Conservation (phyloP, 1,140 invertebrate species). For the Drosophila trapezifrons region DNA sequence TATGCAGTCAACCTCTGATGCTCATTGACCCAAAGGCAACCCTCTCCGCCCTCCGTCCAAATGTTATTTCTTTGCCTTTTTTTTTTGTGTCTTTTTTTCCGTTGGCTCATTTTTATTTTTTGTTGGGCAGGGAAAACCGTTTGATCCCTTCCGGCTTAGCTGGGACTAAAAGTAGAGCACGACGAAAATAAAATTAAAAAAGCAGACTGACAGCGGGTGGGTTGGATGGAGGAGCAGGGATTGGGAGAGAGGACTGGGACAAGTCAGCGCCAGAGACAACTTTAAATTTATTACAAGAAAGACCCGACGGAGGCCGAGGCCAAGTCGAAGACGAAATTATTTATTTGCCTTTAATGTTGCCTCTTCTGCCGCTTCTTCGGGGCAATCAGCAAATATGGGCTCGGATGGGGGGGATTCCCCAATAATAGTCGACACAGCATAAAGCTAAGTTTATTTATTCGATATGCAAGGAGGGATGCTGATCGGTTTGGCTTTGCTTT, state of each 20-base stretch:
- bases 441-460: conserved; percentile 65
- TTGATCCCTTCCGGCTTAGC: conserved; percentile 79
- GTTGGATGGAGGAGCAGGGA: background rate
- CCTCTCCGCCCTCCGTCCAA: conserved; percentile 19
- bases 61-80: conserved; percentile 52
- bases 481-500: background rate
- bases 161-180: conserved; percentile 62
- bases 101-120: background rate
- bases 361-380: background rate
- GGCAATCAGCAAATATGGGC: conserved; percentile 35
- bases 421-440: conserved; percentile 58
- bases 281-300: conserved; percentile 73
- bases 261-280: conserved; percentile 35
- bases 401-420: background rate
- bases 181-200: conserved; percentile 71
- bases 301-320: conserved; percentile 14
- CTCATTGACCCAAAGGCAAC: conserved; percentile 47
- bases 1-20: conserved; percentile 63
- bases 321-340: conserved; percentile 64
- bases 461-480: conserved; percentile 23
- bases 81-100: conserved; percentile 1
- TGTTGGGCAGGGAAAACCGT: conserved; percentile 56
- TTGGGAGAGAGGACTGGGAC: background rate
- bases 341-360: conserved; percentile 54
- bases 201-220: conserved; percentile 27